Base-by-base conservation (phyloP, 2,888 invertebrate species). In the Arge pagana region DNA sequence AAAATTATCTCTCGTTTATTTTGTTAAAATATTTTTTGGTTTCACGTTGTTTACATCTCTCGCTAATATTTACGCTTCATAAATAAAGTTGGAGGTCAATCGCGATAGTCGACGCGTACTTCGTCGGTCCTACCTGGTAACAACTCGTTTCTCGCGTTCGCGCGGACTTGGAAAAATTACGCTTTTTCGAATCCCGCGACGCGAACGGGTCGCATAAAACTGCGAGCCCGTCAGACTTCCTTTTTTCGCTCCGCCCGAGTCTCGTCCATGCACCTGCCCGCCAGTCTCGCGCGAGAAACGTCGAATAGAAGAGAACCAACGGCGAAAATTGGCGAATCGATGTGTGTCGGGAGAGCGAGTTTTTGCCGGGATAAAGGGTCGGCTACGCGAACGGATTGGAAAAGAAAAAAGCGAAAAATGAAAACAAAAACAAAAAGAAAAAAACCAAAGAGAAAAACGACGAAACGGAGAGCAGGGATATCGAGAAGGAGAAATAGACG, bases 1-100 rank as follows among this genome's bases (percentile, higher is more conserved):
- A 40, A 24, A 39, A 23, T 39, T 39, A 5, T 40, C n/a, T 11
- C 10, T 40, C 26, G 15, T 26, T 15, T 4, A 11, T 56, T 54
- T 52, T 28, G 43, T 26, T n/a, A n/a, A n/a, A n/a, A n/a, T n/a
- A n/a, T 48, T 49, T 55, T 43, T 36, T 54, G 55, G 51, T 37
- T 30, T 39, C 35, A 41, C 26, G 26, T 30, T 11, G 52, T 36
- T 51, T 42, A 40, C 41, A 21, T 56, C 53, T 57, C 59, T 50
- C 50, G 66, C 65, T 66, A 71, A 72, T 72, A 72, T 71, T 70
- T 67, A 71, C 66, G 71, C 64, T 69, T 64, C 68, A 71, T 74
- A 73, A 74, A 74, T 73, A 75, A 73, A 63, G 54, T 56, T 61
- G 60, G 56, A 33, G 50, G 36, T 26, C 31, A 19, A 8, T 10